Evolutionary conservation across 2,797 vertebrate genomes (phyloP).

Genomic region (Podarcis siculus): DNA sequence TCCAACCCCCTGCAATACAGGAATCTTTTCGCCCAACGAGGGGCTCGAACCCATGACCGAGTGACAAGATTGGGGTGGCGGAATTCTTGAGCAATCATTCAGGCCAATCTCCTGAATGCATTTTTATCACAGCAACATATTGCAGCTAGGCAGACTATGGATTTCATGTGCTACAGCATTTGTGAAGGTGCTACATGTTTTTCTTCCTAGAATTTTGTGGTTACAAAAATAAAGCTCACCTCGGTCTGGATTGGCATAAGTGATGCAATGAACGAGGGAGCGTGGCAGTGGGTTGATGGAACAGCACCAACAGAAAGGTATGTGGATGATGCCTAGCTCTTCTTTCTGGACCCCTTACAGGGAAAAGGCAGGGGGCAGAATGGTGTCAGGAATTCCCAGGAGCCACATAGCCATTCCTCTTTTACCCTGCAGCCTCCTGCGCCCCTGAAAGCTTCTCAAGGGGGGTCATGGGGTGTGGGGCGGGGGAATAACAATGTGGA

Average conservation of each 20-base stretch:
- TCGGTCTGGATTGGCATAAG: slow-evolving; percentile 14
- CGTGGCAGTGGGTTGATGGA: slow-evolving; percentile 19
- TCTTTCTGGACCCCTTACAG: not conserved
- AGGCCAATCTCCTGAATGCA: too few species aligned
- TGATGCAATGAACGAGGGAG: not conserved
- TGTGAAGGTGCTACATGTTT: not conserved
- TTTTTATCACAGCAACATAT: not conserved
- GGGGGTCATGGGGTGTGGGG: too few species aligned
- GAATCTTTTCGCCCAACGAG: too few species aligned
- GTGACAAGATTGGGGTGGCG: too few species aligned
- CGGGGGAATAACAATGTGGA: too few species aligned
- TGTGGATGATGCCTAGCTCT: not conserved
- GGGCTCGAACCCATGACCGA: too few species aligned
- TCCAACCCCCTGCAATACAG: too few species aligned
- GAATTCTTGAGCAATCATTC: too few species aligned
- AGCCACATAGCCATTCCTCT: not conserved
- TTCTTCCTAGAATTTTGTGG: slow-evolving; percentile 13
- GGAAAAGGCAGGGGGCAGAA: not conserved
- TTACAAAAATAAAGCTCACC: not conserved
- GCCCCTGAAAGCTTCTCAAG: too few species aligned
- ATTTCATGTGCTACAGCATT: not conserved
- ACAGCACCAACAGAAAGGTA: not conserved
- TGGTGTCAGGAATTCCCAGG: not conserved
- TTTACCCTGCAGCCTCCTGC: too few species aligned
- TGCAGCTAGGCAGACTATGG: not conserved